Conservation (phyloP, 1,140 invertebrate species). For the Papilio xuthus region DNA sequence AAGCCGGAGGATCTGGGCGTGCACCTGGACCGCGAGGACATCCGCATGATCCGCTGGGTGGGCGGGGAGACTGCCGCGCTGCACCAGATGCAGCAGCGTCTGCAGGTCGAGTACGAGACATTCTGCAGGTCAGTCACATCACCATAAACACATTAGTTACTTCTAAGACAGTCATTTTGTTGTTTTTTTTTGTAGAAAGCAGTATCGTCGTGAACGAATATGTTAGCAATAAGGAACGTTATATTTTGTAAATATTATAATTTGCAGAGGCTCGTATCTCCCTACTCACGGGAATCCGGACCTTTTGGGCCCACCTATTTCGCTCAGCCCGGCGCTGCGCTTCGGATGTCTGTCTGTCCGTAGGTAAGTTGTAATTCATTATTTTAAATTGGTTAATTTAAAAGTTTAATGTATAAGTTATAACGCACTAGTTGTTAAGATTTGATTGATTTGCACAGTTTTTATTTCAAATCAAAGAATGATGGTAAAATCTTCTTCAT, state of each 20-base stretch:
- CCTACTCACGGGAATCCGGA: conserved; percentile 88
- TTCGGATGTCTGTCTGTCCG: conserved; percentile 86
- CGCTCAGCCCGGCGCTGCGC: conserved; percentile 85
- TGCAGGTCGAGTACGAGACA: conserved; percentile 83
- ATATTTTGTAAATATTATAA: neutral
- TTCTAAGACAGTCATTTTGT: no score
- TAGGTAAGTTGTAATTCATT: conserved; percentile 60
- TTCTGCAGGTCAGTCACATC: conserved; percentile 74
- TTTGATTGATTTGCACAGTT: no score
- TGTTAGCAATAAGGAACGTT: no score
- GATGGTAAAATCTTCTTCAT: no score
- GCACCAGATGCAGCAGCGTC: conserved; percentile 78
- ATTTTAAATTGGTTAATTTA: no score
- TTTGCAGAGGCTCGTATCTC: conserved; percentile 80
- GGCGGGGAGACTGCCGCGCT: conserved; percentile 88
- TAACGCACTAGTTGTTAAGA: no score
- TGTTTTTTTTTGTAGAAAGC: no score
- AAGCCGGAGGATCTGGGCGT: conserved; percentile 84
- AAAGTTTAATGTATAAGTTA: no score
- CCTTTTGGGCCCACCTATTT: conserved; percentile 85
- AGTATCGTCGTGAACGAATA: no score
- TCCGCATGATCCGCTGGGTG: conserved; percentile 80
- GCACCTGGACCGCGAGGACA: conserved; percentile 74
- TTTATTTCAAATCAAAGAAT: no score
- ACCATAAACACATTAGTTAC: conserved; percentile 7